Percentiles rank a stretch among this genome's conserved stretches.
Conservation (phyloP, 2,888 invertebrate species). For the Zygaena filipendulae region DNA sequence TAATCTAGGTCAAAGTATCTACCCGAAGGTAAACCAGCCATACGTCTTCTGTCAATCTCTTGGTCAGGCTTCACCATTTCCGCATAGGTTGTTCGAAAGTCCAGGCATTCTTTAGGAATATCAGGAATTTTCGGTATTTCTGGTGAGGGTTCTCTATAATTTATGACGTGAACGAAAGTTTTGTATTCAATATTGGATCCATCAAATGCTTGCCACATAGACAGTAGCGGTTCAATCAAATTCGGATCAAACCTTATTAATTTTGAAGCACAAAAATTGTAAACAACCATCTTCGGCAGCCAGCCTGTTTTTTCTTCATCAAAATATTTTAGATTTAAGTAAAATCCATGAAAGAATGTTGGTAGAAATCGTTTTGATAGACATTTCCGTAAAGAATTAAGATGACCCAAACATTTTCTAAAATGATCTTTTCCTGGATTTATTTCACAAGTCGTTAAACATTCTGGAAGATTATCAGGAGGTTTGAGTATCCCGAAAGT, state of each 20-base stretch:
- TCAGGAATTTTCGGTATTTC: conserved; percentile 49
- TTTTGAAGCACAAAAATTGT: conserved; percentile 44
- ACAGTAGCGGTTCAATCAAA: conserved; percentile 56
- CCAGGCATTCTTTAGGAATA: conserved; percentile 31
- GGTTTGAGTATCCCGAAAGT: conserved; percentile 51
- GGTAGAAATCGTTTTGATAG: conserved; percentile 34
- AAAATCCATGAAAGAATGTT: conserved; percentile 35
- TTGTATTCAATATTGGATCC: conserved; percentile 54
- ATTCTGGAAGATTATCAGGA: conserved; percentile 50
- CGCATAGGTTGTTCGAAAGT: conserved; percentile 45
- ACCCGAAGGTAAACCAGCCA: conserved; percentile 50
- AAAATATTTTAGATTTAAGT: conserved; percentile 36
- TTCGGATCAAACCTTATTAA: conserved; percentile 50
- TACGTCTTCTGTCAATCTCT: conserved; percentile 22
- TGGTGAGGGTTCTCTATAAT: conserved; percentile 45
- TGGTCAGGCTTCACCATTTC: conserved; percentile 47
- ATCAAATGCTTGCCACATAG: conserved; percentile 50
- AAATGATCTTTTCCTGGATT: conserved; percentile 43
- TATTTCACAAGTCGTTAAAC: conserved; percentile 38
- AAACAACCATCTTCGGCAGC: conserved; percentile 48
- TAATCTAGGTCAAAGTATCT: conserved; percentile 48
- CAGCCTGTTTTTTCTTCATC: conserved; percentile 49
- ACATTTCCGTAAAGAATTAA: conserved; percentile 45
- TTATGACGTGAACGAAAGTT: conserved; percentile 55
- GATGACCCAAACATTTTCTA: conserved; percentile 46